Conservation (phyloP, 2,888 invertebrate genomes). For the Zelleria hepariella region DNA sequence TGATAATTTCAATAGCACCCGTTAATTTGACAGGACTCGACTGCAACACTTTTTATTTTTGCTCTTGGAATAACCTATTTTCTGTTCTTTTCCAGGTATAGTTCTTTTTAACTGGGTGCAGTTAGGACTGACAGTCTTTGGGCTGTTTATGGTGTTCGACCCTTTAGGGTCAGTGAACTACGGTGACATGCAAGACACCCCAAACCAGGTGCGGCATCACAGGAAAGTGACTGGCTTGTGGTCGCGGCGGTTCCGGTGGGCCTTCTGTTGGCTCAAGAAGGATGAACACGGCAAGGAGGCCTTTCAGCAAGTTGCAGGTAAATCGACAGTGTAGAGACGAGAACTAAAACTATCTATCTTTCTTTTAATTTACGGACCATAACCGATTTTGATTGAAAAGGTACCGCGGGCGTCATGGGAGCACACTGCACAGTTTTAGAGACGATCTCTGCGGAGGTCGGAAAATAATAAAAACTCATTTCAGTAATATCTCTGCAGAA, state of each 20-base stretch:
- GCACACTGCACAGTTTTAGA: too few species aligned
- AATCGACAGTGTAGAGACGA: slow-evolving; percentile 17
- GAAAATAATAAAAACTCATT: neutral
- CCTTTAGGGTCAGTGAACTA: slow-evolving; percentile 80
- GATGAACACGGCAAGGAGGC: slow-evolving; percentile 85
- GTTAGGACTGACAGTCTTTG: slow-evolving; percentile 80
- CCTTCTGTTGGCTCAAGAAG: slow-evolving; percentile 80
- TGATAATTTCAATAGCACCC: too few species aligned
- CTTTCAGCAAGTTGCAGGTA: slow-evolving; percentile 84
- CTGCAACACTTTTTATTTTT: neutral
- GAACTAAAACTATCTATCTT: too few species aligned
- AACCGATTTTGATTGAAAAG: too few species aligned
- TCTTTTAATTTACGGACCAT: too few species aligned
- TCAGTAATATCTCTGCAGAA: neutral
- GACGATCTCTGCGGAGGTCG: too few species aligned
- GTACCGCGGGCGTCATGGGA: too few species aligned
- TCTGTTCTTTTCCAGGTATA: slow-evolving; percentile 66
- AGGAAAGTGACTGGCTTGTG: slow-evolving; percentile 79
- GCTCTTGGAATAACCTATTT: neutral
- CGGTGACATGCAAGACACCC: slow-evolving; percentile 75
- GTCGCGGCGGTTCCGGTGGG: slow-evolving; percentile 81
- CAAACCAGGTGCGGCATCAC: slow-evolving; percentile 77
- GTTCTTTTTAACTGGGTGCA: slow-evolving; percentile 88
- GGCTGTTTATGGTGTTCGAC: slow-evolving; percentile 85
- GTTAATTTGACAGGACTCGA: too few species aligned